Conservation (phyloP, 2,113 vertebrate genomes). For the Pollachius pollachius region DNA sequence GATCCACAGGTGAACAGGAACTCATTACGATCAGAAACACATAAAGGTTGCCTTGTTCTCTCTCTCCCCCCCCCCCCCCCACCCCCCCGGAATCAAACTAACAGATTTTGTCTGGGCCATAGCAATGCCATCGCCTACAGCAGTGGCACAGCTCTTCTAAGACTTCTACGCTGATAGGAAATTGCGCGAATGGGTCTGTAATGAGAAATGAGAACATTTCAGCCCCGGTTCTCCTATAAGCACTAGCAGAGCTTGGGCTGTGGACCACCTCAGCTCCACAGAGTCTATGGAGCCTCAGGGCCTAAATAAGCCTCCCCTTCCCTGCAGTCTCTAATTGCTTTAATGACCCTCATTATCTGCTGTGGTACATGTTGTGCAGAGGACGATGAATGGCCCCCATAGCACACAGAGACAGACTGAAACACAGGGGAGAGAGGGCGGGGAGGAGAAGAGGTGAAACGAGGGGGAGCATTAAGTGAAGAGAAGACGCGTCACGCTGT, state of each 20-base stretch:
- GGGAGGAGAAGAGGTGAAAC: background rate
- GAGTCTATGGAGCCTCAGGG: conserved; percentile 62
- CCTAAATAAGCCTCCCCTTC: conserved; percentile 61
- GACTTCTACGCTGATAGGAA: conserved; percentile 68
- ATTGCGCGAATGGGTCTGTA: conserved; percentile 62
- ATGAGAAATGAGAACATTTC: conserved; percentile 9
- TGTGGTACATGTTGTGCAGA: conserved; percentile 71
- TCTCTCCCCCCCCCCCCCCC: too few species aligned
- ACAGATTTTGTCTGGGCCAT: conserved; percentile 29
- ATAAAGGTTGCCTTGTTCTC: too few species aligned
- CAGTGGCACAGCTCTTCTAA: conserved; percentile 55
- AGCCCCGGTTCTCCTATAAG: conserved; percentile 58
- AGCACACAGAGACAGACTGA: conserved; percentile 73
- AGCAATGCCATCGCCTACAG: conserved; percentile 51
- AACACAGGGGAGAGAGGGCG: conserved; percentile 38
- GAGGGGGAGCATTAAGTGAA: background rate
- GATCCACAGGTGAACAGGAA: too few species aligned
- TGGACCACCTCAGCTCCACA: conserved; percentile 67
- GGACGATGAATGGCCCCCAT: conserved; percentile 74
- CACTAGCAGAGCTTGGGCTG: conserved; percentile 42
- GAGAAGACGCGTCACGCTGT: background rate
- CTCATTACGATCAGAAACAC: too few species aligned
- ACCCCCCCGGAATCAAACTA: too few species aligned
- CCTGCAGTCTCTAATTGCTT: conserved; percentile 77
- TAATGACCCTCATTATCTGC: conserved; percentile 81